A percentile compares a stretch with the other conserved stretches of the same genome.
Conservation (phyloP, 2,113 vertebrate species). For the Ascaphus truei region DNA sequence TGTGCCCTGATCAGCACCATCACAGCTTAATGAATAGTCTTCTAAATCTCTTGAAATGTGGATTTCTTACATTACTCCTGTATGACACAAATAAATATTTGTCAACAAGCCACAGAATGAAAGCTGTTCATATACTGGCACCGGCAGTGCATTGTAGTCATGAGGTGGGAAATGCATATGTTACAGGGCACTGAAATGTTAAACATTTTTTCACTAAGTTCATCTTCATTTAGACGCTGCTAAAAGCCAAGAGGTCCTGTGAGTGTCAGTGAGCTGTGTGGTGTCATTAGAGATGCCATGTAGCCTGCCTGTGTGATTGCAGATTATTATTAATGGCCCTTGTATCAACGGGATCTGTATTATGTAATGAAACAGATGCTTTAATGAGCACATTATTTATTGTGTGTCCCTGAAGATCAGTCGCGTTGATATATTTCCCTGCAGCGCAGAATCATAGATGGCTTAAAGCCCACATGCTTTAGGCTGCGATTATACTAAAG, state of each 20-base stretch:
- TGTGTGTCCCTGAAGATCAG: slow-evolving; percentile 27
- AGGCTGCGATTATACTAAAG: too few species aligned
- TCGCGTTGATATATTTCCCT: background rate
- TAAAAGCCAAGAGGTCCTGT: slow-evolving; percentile 34
- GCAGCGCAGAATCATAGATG: background rate
- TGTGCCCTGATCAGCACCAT: too few species aligned
- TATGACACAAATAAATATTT: slow-evolving; percentile 6
- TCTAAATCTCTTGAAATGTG: slow-evolving; percentile 4
- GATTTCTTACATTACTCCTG: background rate
- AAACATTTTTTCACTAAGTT: slow-evolving; percentile 32
- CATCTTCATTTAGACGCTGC: slow-evolving; percentile 36
- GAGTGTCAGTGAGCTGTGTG: background rate
- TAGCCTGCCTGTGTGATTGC: slow-evolving; percentile 36
- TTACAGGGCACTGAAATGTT: too few species aligned
- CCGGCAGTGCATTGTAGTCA: background rate
- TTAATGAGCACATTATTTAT: slow-evolving; percentile 44
- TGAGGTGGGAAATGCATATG: background rate
- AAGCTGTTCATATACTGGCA: background rate
- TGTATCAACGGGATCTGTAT: slow-evolving; percentile 37
- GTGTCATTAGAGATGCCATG: slow-evolving; percentile 40
- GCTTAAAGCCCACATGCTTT: too few species aligned
- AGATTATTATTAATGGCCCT: slow-evolving; percentile 44
- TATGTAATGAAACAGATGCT: slow-evolving; percentile 37
- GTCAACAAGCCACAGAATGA: background rate
- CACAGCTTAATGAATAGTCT: too few species aligned